Conservation (phyloP, 2,888 invertebrate genomes). For the Thymelicus lineola region DNA sequence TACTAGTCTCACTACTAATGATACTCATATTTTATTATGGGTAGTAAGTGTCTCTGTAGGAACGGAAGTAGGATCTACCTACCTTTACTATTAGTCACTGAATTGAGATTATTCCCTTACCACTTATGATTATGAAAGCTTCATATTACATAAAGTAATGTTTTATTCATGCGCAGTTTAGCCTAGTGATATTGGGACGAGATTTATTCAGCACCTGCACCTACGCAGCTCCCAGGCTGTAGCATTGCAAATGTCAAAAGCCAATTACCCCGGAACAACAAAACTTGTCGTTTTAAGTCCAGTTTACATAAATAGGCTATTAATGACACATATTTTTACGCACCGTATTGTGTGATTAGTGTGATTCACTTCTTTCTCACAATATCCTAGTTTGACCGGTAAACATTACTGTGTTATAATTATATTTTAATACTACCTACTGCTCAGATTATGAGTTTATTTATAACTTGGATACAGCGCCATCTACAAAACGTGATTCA, state of each 20-base stretch:
- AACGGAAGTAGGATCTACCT: constrained; percentile 4
- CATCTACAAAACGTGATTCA: too few species aligned
- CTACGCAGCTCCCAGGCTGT: constrained; percentile 34
- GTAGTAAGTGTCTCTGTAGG: neutral
- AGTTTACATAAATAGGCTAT: neutral
- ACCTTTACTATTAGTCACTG: constrained; percentile 7
- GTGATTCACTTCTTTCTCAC: neutral
- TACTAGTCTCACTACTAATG: neutral
- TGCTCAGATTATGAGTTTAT: too few species aligned
- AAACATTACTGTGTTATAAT: too few species aligned
- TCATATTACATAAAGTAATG: constrained; percentile 23
- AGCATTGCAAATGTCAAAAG: constrained; percentile 37
- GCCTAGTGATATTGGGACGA: constrained; percentile 28
- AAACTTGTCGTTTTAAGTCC: constrained; percentile 20
- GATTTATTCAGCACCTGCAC: constrained; percentile 28
- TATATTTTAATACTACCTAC: too few species aligned
- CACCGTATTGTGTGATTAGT: neutral
- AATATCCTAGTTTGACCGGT: neutral
- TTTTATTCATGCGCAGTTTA: constrained; percentile 30
- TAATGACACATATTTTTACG: neutral
- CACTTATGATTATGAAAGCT: constrained; percentile 23
- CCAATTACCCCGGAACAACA: constrained; percentile 38
- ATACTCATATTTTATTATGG: neutral
- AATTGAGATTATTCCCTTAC: constrained; percentile 3
- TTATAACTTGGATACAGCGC: too few species aligned